phyloP scores from a whole-genome alignment of 2,797 vertebrate genomes.

The Notolepis coatsorum region DNA sequence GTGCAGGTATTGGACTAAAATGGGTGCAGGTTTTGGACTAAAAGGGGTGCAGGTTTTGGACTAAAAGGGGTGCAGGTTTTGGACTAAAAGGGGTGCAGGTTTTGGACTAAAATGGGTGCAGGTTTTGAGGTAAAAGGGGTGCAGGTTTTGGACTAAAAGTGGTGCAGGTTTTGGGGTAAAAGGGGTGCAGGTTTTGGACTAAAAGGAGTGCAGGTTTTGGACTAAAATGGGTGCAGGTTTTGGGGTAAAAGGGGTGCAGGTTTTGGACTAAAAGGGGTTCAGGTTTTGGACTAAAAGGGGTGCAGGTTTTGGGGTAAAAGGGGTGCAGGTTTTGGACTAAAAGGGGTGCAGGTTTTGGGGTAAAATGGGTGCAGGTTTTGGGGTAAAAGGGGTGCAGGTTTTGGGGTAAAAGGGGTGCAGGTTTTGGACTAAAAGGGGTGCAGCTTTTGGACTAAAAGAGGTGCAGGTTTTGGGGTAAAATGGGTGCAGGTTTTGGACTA shows the following conservation, averaged over 20 bases:
- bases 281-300: conserved; percentile 54
- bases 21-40: too few relatives aligned
- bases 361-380: conserved; percentile 61
- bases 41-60: conserved; percentile 58
- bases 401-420: too few relatives aligned
- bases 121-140: too few relatives aligned
- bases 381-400: conserved; percentile 31
- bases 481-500: too few relatives aligned
- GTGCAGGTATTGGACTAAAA: conserved; percentile 56
- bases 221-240: conserved; percentile 62
- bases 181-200: conserved; percentile 56
- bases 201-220: conserved; percentile 32
- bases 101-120: conserved; percentile 39
- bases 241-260: conserved; percentile 36
- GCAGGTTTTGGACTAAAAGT: conserved; percentile 57
- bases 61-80: conserved; percentile 33
- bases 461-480: conserved; percentile 56
- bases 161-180: too few relatives aligned
- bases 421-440: conserved; percentile 47
- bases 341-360: too few relatives aligned
- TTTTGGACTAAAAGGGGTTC: too few relatives aligned
- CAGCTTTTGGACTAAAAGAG: too few relatives aligned
- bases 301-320: too few relatives aligned
- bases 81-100: too few relatives aligned
- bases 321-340: conserved; percentile 56